Evolutionary conservation across 2,797 vertebrate genomes (phyloP), one percentile per base, ranked within the genome.

Genomic region (Premnoplex brunnescens): DNA sequence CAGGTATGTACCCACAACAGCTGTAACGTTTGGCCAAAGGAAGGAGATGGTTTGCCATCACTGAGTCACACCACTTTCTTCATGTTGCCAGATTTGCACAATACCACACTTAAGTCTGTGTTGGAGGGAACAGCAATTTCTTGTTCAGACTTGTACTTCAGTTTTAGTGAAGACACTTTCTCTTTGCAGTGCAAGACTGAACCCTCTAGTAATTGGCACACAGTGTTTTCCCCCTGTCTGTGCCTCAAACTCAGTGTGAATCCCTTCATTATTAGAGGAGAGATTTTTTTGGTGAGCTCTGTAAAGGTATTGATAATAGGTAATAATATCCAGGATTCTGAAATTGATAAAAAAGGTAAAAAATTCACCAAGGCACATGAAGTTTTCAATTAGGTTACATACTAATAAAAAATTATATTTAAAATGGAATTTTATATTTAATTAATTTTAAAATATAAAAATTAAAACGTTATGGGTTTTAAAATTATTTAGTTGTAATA

Each of bases 21-120:
- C 75, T 71, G 32, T 72, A 37, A 34, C 34, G 24, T 9, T 22
- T 36, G 81, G 78, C 71, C 59, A 69, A n/a, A 32, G 18, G 63
- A 46, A 85, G 71, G 78, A 52, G 54, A 3, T 27, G 60, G 28
- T 56, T 52, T 75, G 37, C 48, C 49, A 8, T 20, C 56, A 30
- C 64, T 77, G 49, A 91, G 76, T 94, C 73, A 75, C 56, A 9
- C 46, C 43, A n/a, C 41, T 41, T 68, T 52, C 62, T 28, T 85
- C 37, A 23, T 3, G 24, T 12, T 90, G 41, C 34, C 76, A 86
- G 54, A 27, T 88, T 94, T 95, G 88, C 92, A 90, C 93, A 91
- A 90, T 8, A 18, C 18, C 51, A 23, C 32, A 1, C 46, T 80
- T 63, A 20, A 23, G 18, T 30, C 4, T 4, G 58, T 0, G 2